These are phyloP conservation scores for Eucidaris tribuloides DNA, from an alignment of 35 echinoderm and acorn worm species.

Conservation along the genomic window DNA sequence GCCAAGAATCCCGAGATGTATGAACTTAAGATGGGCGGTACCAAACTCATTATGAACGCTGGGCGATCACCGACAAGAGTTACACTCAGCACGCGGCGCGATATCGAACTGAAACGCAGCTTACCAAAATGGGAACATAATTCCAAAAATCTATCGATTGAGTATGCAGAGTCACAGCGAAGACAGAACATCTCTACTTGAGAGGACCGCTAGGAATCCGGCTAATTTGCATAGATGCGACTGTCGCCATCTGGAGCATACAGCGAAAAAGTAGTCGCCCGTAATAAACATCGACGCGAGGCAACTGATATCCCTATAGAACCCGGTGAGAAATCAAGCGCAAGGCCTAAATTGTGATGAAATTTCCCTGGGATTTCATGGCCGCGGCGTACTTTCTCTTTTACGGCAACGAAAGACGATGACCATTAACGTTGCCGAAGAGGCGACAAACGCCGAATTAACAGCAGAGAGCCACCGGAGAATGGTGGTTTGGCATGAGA, in stretches of 20 bases:
- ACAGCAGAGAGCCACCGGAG: too few relatives aligned
- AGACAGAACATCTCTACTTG: slow-evolving; percentile 63
- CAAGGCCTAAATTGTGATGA: too few relatives aligned
- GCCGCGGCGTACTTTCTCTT: too few relatives aligned
- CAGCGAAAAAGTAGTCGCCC: slow-evolving; percentile 51
- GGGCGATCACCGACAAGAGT: slow-evolving; percentile 38
- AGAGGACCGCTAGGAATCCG: slow-evolving; percentile 64
- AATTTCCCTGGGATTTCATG: too few relatives aligned
- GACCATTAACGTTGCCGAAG: too few relatives aligned
- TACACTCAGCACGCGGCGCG: neutral
- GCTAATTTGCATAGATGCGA: slow-evolving; percentile 60
- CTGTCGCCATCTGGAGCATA: slow-evolving; percentile 46
- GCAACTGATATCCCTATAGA: too few relatives aligned
- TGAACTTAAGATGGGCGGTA: slow-evolving; percentile 29
- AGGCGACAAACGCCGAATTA: too few relatives aligned
- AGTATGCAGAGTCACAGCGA: slow-evolving; percentile 60
- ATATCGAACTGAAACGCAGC: slow-evolving; percentile 50
- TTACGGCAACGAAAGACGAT: too few relatives aligned
- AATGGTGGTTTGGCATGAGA: too few relatives aligned
- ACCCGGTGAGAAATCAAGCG: too few relatives aligned
- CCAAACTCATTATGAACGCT: slow-evolving; percentile 23
- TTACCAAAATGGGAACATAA: slow-evolving; percentile 86
- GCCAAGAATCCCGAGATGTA: slow-evolving; percentile 57
- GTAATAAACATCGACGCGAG: too few relatives aligned
- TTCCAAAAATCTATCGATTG: slow-evolving; percentile 71